Evolutionary conservation across 2,113 vertebrate species (phyloP), one percentile per base, ranked within the genome.

Genomic region (Montifringilla adamsi): DNA sequence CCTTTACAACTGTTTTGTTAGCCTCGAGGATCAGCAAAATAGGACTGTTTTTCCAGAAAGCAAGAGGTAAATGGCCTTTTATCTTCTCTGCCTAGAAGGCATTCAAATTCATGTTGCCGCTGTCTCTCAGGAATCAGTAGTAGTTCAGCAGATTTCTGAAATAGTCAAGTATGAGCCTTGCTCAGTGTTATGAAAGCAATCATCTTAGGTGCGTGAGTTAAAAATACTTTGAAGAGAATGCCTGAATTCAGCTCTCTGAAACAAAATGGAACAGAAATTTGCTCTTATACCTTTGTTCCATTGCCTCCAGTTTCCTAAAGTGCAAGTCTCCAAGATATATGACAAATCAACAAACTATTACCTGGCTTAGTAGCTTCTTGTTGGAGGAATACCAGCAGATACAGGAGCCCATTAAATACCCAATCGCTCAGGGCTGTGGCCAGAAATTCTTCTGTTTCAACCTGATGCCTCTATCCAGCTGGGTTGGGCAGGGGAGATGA

Each of bases 361-460:
- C 18, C 46, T 60, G 53, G 3, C 31, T 62, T 82, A 52, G 21
- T 44, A 44, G 17, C 37, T 79, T 59, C 10, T 7, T 60, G 19
- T 47, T 82, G 66, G 16, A 9, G 3, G 31, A 83, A 31, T 72
- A 35, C 16, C 22, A 39, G 49, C 8, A 1, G 58, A 21, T 72
- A 18, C 7, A 43, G 53, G 20, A 76, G n/a, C n/a, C 22, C 4
- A 2, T 39, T 81, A 62, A 41, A 41, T 85, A 13, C 7, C 18
- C 44, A 6, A 31, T 66, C 2, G 8, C 6, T 52, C 23, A 21
- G 41, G 50, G 28, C 31, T 30, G 13, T 83, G 55, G 37, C 63
- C 31, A 77, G 43, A 81, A 91, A 47, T 64, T 46, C 3, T 2
- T 56, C 28, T 28, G n/a, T 62, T 21, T 55, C 0, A 0, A 47